Evolutionary conservation across 2,888 invertebrate species (phyloP).

Genomic region (Aethes cnicana): DNA sequence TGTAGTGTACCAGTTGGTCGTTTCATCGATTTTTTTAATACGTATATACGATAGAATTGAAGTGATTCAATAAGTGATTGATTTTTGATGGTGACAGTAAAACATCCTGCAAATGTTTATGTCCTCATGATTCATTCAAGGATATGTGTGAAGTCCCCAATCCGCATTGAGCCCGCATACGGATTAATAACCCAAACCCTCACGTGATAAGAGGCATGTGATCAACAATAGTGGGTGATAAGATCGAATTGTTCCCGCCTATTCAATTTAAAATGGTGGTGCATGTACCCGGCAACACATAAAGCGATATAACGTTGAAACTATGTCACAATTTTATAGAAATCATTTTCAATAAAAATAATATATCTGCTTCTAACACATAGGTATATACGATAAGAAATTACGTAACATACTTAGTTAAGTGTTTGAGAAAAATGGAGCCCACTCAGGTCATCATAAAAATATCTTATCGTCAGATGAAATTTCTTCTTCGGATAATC

Average conservation of each 20-base stretch:
- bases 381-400: slow-evolving; percentile 3
- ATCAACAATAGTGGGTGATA: too few relatives aligned
- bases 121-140: too few relatives aligned
- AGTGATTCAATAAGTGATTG: too few relatives aligned
- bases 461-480: slow-evolving; percentile 8
- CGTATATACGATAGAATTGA: neutral
- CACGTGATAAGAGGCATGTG: too few relatives aligned
- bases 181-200: too few relatives aligned
- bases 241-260: too few relatives aligned
- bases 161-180: too few relatives aligned
- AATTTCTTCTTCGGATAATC: slow-evolving; percentile 8
- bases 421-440: slow-evolving; percentile 17
- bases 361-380: slow-evolving; percentile 3
- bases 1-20: slow-evolving; percentile 11
- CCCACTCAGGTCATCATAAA: slow-evolving; percentile 17
- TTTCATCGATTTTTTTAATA: too few relatives aligned
- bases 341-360: slow-evolving; percentile 17
- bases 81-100: too few relatives aligned
- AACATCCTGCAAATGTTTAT: too few relatives aligned
- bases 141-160: too few relatives aligned
- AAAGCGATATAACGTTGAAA: neutral
- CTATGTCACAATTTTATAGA: slow-evolving; percentile 10
- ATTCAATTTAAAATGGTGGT: too few relatives aligned
- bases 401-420: slow-evolving; percentile 24
- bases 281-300: neutral